These are phyloP conservation scores for Keiferia lycopersicella DNA, from an alignment of 2,888 invertebrate genomes.

Conservation along the genomic window DNA sequence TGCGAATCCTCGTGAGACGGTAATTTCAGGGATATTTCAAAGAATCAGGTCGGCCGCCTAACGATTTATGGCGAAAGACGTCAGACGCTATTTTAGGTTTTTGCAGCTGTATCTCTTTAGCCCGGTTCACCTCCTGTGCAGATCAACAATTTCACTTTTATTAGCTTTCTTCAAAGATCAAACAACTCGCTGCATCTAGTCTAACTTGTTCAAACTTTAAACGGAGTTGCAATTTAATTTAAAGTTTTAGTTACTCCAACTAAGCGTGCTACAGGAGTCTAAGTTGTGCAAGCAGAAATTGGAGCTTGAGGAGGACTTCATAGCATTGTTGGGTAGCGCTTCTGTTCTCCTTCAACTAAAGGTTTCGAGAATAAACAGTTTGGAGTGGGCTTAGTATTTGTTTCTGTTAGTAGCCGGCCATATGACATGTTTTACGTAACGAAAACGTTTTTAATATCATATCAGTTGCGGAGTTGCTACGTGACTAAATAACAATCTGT, in stretches of 20 bases:
- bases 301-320: background rate
- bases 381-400: background rate
- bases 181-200: conserved; percentile 10
- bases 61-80: conserved; percentile 13
- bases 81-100: conserved; percentile 13
- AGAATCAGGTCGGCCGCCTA: conserved; percentile 12
- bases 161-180: background rate
- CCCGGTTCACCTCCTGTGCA: background rate
- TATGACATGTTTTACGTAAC: background rate
- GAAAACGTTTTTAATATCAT: background rate
- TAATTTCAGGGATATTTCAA: conserved; percentile 11
- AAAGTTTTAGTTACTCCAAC: conserved; percentile 8
- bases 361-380: background rate
- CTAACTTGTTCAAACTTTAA: conserved; percentile 3
- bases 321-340: background rate
- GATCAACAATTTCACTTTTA: conserved; percentile 5
- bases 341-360: background rate
- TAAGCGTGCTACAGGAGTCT: conserved; percentile 1
- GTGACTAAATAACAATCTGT: conserved; percentile 48
- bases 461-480: conserved; percentile 36
- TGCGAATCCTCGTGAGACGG: conserved; percentile 14
- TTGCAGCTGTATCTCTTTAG: background rate
- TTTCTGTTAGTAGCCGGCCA: background rate
- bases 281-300: background rate
- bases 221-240: conserved; percentile 13